Conservation (phyloP, 1,140 invertebrate species). For the Dufourea novaeangliae region DNA sequence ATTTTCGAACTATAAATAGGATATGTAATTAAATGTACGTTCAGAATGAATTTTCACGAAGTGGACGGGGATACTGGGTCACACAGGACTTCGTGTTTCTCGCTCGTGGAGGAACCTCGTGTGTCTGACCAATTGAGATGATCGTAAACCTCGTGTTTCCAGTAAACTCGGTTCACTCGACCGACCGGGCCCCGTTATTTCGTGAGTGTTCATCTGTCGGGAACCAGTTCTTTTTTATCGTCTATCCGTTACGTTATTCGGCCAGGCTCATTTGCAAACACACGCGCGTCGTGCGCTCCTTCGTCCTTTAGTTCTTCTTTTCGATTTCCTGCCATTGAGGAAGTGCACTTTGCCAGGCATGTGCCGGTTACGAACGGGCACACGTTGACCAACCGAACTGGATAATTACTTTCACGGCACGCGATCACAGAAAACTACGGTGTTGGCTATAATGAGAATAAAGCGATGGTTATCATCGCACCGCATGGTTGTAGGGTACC, state of each 20-base stretch:
- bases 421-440: constrained; percentile 37
- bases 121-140: constrained; percentile 28
- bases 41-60: not conserved
- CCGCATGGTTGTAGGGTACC: not conserved
- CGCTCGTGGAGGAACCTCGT: not conserved
- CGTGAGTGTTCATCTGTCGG: constrained; percentile 32
- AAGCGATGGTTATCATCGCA: constrained; percentile 18
- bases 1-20: not conserved
- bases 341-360: constrained; percentile 20
- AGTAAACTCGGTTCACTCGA: constrained; percentile 29
- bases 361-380: constrained; percentile 50
- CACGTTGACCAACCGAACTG: constrained; percentile 37
- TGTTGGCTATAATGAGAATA: constrained; percentile 33
- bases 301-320: not conserved
- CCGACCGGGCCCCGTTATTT: constrained; percentile 58
- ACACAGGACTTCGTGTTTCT: not conserved
- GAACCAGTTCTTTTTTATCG: constrained; percentile 69
- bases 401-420: constrained; percentile 56
- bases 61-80: constrained; percentile 34
- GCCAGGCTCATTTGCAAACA: constrained; percentile 56
- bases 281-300: not conserved
- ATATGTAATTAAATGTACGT: not conserved
- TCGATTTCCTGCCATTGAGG: not conserved
- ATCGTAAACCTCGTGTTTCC: constrained; percentile 46
- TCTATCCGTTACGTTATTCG: constrained; percentile 61